Conservation (phyloP, 2,113 vertebrate genomes). For the Mormyrus lacerda region DNA sequence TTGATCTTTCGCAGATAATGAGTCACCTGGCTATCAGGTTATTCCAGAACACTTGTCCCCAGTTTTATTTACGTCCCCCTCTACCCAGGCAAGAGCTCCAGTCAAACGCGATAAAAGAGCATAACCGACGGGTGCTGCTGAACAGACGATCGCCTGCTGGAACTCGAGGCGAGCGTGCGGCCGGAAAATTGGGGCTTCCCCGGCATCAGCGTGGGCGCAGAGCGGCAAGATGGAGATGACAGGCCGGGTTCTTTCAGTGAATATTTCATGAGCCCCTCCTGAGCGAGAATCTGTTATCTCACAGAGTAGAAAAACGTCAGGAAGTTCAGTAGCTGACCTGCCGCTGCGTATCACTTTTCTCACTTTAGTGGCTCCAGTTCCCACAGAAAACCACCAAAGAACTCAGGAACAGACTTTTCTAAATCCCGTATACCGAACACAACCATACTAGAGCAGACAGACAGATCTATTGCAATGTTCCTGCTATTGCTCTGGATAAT, state of each 20-base stretch:
- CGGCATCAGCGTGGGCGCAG: not conserved
- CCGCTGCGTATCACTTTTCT: not conserved
- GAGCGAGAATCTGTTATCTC: not conserved
- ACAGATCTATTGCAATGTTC: not conserved
- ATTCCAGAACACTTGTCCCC: not conserved
- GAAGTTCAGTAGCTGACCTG: not conserved
- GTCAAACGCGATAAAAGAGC: not conserved
- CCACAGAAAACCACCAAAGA: not conserved
- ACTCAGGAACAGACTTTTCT: not conserved
- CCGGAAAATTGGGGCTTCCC: not conserved
- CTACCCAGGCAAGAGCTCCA: not conserved
- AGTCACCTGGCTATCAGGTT: not conserved
- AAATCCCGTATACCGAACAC: not conserved
- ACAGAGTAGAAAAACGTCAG: not conserved
- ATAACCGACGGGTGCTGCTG: not conserved
- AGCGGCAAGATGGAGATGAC: not conserved
- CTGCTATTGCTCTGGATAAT: not conserved
- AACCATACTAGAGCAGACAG: not conserved
- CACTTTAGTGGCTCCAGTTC: not conserved
- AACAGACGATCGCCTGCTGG: not conserved
- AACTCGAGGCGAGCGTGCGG: not conserved
- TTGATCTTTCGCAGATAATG: not conserved
- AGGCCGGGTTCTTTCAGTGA: not conserved
- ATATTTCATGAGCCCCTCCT: slow-evolving; percentile 18
- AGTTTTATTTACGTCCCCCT: not conserved